Evolutionary conservation across 1,140 invertebrate genomes (phyloP).

Genomic region (Brachionus asplanchnoidis): DNA sequence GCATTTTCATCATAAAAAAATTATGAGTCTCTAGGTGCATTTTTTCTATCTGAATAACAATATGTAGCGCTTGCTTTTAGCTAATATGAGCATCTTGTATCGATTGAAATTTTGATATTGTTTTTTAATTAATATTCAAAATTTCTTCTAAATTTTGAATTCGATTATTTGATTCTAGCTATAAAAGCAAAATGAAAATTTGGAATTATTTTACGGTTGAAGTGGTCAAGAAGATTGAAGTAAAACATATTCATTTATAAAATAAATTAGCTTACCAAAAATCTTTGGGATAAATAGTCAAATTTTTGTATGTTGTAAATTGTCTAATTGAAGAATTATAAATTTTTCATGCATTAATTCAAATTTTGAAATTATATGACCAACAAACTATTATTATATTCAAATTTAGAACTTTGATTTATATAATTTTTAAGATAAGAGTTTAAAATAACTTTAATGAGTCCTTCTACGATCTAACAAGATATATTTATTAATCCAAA

Average conservation of each 20-base stretch:
- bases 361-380: too few species aligned
- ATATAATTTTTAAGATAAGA: too few species aligned
- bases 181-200: background rate
- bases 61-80: background rate
- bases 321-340: too few species aligned
- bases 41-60: background rate
- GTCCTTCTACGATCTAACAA: too few species aligned
- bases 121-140: background rate
- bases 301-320: too few species aligned
- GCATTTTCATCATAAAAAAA: background rate
- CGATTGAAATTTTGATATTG: background rate
- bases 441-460: too few species aligned
- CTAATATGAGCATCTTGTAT: background rate
- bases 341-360: too few species aligned
- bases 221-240: background rate
- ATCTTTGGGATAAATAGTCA: too few species aligned
- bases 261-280: background rate
- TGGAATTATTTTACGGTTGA: background rate
- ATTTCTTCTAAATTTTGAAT: background rate
- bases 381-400: too few species aligned
- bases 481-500: too few species aligned
- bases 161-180: background rate
- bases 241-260: background rate
- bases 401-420: too few species aligned
- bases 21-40: background rate